Evolutionary conservation across 2,113 vertebrate species (phyloP), one percentile per base, ranked within the genome.

Genomic region (Tamias sibiricus): DNA sequence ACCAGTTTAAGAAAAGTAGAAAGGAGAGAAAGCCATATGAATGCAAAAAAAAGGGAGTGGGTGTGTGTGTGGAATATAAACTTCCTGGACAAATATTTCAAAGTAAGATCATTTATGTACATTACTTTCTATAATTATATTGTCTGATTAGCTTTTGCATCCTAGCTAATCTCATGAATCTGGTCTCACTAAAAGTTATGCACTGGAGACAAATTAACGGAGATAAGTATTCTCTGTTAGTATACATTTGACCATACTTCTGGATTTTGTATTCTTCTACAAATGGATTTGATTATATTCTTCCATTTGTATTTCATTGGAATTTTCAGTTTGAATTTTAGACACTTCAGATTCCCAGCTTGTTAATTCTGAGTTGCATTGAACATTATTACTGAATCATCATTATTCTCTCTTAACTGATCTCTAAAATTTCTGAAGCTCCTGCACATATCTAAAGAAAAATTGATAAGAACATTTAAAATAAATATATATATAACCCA

Each of bases 261-360:
- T 99, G 5, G 57, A 97, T 97, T 80, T 98, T 99, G 10, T 99
- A 87, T 98, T 99, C 99, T 80, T 99, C 99, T 6, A 96, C 12
- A n/a, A n/a, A 97, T 99, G 99, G 22, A 99, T 98, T 35, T 99
- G 98, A n/a, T 98, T 99, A 96, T 99, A 99, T 72, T 98, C 98
- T 84, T 99, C 99, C 6, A 99, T 69, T 97, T 99, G 99, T 0
- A 98, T 96, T 79, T 98, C 98, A 0, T 85, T 98, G 52, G 98
- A 98, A 81, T 99, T 99, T 98, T 98, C 98, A 14, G 57, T 98
- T 95, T 99, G n/a, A n/a, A n/a, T 92, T 49, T 97, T 99, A 54
- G 87, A 96, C 97, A 99, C 96, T 42, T 99, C 99, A 35, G 84
- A 97, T 97, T 99, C 99, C n/a, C 19, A 99, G 95, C 68, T 99